phyloP scores from a whole-genome alignment of 2,113 vertebrate species.

The Microtus oregoni region DNA sequence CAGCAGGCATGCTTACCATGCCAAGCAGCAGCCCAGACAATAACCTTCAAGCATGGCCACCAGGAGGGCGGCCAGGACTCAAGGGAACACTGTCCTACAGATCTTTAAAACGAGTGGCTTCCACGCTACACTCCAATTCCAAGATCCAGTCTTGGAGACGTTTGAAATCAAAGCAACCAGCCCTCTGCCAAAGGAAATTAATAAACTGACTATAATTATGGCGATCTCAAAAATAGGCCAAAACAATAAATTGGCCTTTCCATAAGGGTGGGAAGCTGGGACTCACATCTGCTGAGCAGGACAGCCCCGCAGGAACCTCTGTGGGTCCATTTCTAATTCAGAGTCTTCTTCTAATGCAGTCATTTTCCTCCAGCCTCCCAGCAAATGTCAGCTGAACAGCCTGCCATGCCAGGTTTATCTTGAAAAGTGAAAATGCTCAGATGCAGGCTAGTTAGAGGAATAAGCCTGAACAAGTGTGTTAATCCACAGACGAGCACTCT shows the following conservation, averaged over 20 bases:
- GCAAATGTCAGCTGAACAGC: constrained; percentile 8
- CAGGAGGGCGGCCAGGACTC: neutral
- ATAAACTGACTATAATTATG: neutral
- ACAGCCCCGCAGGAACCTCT: neutral
- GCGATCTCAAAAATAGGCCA: neutral
- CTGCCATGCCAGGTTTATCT: neutral
- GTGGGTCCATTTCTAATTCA: constrained; percentile 36
- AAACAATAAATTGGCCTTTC: neutral
- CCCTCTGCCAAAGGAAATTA: neutral
- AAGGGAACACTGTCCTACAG: neutral
- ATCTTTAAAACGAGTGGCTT: neutral
- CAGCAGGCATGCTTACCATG: neutral
- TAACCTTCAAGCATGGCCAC: neutral
- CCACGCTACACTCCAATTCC: neutral
- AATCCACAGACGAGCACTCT: neutral
- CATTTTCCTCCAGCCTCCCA: neutral
- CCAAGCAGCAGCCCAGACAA: neutral
- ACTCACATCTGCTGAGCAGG: neutral
- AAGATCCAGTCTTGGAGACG: neutral
- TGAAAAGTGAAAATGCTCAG: neutral
- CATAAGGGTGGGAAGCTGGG: neutral
- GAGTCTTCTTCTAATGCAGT: neutral
- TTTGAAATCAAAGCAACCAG: constrained; percentile 1
- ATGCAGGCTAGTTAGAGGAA: neutral
- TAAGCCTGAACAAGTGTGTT: neutral